Percentiles rank a stretch among this genome's conserved stretches.
phyloP scores from a whole-genome alignment of 2,888 invertebrate genomes.

The Drosophila infuscata region DNA sequence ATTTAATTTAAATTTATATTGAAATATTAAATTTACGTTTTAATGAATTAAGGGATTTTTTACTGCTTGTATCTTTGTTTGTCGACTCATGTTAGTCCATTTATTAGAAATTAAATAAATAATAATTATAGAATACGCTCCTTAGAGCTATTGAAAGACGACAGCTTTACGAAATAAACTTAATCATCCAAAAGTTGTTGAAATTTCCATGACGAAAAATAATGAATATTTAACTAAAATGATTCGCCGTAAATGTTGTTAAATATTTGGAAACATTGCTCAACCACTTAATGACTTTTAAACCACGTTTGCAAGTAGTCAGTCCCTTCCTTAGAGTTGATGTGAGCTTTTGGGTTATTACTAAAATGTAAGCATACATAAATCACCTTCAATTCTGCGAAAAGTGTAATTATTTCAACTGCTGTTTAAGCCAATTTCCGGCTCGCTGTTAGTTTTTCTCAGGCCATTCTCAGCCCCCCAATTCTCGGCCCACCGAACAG shows the following conservation, averaged over 20 bases:
- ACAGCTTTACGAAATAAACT: not conserved
- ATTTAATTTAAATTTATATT: too few species aligned
- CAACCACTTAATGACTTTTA: not conserved
- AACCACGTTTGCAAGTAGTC: too few species aligned
- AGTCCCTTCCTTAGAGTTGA: not conserved
- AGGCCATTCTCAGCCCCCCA: not conserved
- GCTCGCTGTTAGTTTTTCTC: constrained; percentile 10
- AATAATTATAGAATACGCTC: too few species aligned
- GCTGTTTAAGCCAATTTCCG: constrained; percentile 29
- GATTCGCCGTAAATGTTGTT: not conserved
- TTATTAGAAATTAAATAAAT: too few species aligned
- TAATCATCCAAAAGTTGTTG: not conserved
- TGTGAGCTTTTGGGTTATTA: too few species aligned
- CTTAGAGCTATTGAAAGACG: too few species aligned
- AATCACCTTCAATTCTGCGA: not conserved
- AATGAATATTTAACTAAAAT: not conserved
- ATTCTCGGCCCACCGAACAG: not conserved
- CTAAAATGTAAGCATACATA: not conserved
- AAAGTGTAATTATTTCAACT: not conserved
- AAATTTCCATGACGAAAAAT: not conserved
- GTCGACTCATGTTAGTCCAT: too few species aligned
- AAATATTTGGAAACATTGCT: not conserved
- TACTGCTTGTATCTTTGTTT: not conserved
- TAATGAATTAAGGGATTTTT: not conserved
- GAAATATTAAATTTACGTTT: not conserved